Conservation (phyloP, 2,797 vertebrate species). For the Protosalanx chinensis region DNA sequence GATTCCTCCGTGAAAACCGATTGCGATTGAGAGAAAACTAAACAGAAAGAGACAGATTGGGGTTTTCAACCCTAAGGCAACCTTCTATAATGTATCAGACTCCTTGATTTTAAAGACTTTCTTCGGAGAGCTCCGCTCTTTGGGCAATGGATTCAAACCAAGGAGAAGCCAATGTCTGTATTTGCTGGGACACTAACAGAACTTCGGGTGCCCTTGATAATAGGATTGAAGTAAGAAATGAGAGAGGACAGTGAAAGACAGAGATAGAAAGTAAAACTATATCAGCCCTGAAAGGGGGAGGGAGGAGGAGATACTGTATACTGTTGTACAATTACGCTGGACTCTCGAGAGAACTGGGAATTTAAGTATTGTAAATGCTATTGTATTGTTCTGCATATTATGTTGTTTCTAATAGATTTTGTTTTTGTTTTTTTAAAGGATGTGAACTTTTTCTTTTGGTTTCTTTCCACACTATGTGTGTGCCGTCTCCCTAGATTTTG, state of each 20-base stretch:
- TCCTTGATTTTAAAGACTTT: slow-evolving; percentile 69
- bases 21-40: slow-evolving; percentile 61
- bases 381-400: slow-evolving; percentile 99
- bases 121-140: slow-evolving; percentile 82
- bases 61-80: slow-evolving; percentile 61
- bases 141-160: slow-evolving; percentile 80
- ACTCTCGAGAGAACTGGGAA: slow-evolving; percentile 95
- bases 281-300: slow-evolving; percentile 84
- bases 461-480: slow-evolving; percentile 96
- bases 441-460: slow-evolving; percentile 87
- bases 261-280: slow-evolving; percentile 73
- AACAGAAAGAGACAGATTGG: slow-evolving; percentile 55
- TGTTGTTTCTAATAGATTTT: slow-evolving; percentile 99
- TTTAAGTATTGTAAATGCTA: slow-evolving; percentile 99
- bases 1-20: slow-evolving; percentile 67
- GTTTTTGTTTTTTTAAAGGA: slow-evolving; percentile 82
- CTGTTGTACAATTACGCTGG: slow-evolving; percentile 90
- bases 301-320: slow-evolving; percentile 90
- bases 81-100: slow-evolving; percentile 71
- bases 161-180: slow-evolving; percentile 85
- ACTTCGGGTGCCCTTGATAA: slow-evolving; percentile 80
- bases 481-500: slow-evolving; percentile 91
- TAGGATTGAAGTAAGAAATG: slow-evolving; percentile 56
- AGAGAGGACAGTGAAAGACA: slow-evolving; percentile 51
- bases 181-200: slow-evolving; percentile 85